phyloP scores from a whole-genome alignment of 1,140 invertebrate genomes.

The Psilanteris sp. region DNA sequence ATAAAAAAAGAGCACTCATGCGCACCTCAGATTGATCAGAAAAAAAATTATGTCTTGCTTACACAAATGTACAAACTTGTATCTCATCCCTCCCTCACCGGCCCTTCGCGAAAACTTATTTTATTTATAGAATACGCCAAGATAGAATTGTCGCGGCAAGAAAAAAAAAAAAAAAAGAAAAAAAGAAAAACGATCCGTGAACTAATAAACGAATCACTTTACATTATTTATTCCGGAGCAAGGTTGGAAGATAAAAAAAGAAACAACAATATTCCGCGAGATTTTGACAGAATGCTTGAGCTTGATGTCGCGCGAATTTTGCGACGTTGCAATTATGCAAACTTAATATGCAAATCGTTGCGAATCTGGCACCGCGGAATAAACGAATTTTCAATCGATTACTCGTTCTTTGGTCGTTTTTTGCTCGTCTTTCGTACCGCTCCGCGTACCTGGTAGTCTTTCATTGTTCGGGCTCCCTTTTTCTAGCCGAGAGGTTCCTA shows the following conservation, averaged over 20 bases:
- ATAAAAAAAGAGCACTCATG: conserved; percentile 10
- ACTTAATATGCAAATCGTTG: conserved; percentile 49
- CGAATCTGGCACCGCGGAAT: conserved; percentile 33
- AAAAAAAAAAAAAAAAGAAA: no score
- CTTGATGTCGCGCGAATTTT: conserved; percentile 5
- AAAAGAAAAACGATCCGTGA: neutral
- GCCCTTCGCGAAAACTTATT: no score
- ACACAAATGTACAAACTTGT: conserved; percentile 34
- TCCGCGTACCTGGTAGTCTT: conserved; percentile 48
- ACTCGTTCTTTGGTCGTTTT: conserved; percentile 27
- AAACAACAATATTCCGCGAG: neutral
- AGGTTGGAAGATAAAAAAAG: neutral
- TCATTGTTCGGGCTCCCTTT: conserved; percentile 58
- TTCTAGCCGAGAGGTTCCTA: conserved; percentile 54
- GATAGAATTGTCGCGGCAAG: conserved; percentile 24
- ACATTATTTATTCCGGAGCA: neutral
- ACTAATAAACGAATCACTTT: conserved; percentile 2
- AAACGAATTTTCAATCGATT: conserved; percentile 59
- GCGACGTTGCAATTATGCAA: conserved; percentile 39
- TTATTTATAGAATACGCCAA: conserved; percentile 13
- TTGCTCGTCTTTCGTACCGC: conserved; percentile 19
- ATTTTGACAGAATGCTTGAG: conserved; percentile 7
- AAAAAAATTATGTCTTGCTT: conserved; percentile 33
- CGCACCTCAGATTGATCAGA: conserved; percentile 30
- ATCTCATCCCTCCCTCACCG: neutral